Percentiles rank a stretch among this genome's conserved stretches.
Conservation (phyloP, 2,888 invertebrate genomes). For the Drosophila pegasa region DNA sequence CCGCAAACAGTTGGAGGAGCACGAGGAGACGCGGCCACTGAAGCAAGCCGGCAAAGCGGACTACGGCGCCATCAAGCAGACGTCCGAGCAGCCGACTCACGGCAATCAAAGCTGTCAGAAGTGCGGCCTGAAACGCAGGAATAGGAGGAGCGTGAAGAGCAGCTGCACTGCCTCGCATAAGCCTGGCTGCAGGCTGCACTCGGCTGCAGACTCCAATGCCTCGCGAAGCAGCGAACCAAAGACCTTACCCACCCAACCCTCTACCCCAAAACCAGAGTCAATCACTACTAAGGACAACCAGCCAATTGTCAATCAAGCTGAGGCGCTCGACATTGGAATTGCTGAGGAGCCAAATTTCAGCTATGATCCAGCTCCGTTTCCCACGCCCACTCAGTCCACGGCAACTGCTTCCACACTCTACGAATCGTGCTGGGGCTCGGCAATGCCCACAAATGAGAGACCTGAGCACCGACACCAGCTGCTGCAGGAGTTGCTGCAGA, state of each 20-base stretch:
- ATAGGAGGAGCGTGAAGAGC: not conserved
- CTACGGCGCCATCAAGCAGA: constrained; percentile 21
- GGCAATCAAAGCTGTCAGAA: constrained; percentile 21
- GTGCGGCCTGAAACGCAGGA: constrained; percentile 27
- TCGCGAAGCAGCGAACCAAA: not conserved
- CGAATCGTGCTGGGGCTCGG: constrained; percentile 11
- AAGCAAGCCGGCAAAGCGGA: not conserved
- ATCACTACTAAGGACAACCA: too few relatives aligned
- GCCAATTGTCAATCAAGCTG: not conserved
- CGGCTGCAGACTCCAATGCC: not conserved
- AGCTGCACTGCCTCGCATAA: not conserved
- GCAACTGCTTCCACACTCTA: constrained; percentile 4
- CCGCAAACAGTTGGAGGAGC: not conserved
- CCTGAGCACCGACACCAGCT: not conserved
- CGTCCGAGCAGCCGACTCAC: not conserved
- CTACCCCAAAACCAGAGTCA: not conserved
- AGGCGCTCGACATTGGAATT: not conserved
- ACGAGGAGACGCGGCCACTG: constrained; percentile 23
- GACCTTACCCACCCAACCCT: too few relatives aligned
- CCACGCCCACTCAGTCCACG: not conserved
- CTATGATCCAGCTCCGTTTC: not conserved
- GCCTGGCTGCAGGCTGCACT: not conserved
- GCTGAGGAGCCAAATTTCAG: too few relatives aligned
- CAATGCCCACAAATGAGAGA: not conserved
- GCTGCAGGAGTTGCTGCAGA: constrained; percentile 1